Base-by-base conservation (phyloP, 1,140 invertebrate genomes). In the Euglossa dilemma region DNA sequence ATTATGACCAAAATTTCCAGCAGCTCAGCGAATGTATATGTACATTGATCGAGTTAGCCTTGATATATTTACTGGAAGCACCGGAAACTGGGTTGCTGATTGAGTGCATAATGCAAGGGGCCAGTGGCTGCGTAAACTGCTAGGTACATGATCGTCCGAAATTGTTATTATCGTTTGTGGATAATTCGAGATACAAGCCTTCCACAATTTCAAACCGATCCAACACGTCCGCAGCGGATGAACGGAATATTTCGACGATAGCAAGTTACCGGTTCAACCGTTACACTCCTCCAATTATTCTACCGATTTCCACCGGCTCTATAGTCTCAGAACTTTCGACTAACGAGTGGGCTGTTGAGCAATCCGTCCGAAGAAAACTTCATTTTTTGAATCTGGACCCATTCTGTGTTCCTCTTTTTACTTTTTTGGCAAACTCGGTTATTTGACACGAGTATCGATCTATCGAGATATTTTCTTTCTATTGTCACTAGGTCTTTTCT, bases 131-230 rank as follows among this genome's bases (percentile, higher is more conserved):
- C 72, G 84, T 75, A 86, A 86, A 89, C 87, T 89, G 84, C 57
- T 81, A 45, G 28, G 74, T 85, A 84, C 79, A 70, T 79, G 84
- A 88, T 82, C 84, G 67, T 84, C 80, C 83, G 84, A 89, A 89
- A 89, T 89, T 88, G 87, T 89, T 89, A 89, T 88, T 88, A 88
- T 83, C 80, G 87, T 81, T 87, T 57, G 63, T 64, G 83, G 77
- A 80, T 81, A 50, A 14, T 43, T 52, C 72, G 52, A 57, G 80
- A 75, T 56, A 64, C 28, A 47, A 28, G 61, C 43, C 71, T 56
- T 57, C 16, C 61, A 11, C 45, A 66, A 75, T 81, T 75, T 75
- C 72, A 64, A 50, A 6, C 43, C 69, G 70, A 66, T 56, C 61
- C 52, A 12, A 54, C 50, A 63, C 50, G 52, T 66, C 75, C 12